Percentiles rank a stretch among this genome's conserved stretches.
phyloP scores from a whole-genome alignment of 2,888 invertebrate species.

The Lasioglossum figueresi region DNA sequence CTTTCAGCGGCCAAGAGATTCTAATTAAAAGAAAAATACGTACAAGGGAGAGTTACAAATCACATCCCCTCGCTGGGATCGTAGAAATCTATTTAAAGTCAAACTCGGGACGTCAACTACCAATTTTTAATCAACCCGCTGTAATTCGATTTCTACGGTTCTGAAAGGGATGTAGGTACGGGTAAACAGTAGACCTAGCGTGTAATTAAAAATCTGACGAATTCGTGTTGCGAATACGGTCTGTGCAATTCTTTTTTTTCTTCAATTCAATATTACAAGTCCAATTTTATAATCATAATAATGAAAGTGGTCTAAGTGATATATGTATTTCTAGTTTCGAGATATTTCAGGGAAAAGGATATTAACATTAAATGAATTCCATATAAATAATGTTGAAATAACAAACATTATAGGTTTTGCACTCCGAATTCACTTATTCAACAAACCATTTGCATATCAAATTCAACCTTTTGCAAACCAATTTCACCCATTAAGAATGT shows the following conservation, averaged over 20 bases:
- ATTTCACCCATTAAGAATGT: no score
- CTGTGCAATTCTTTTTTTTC: not conserved
- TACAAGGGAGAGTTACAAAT: constrained; percentile 24
- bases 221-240: not conserved
- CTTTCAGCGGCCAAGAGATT: constrained; percentile 18
- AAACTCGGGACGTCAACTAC: not conserved
- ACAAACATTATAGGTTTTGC: no score
- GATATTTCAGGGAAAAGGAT: no score
- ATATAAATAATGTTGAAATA: no score
- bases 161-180: not conserved
- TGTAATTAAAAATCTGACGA: not conserved
- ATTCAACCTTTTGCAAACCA: no score
- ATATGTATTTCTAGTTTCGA: no score
- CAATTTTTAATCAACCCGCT: constrained; percentile 19
- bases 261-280: not conserved
- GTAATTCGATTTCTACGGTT: not conserved
- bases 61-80: constrained; percentile 1
- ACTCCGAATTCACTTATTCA: no score
- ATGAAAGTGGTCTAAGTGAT: no score
- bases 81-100: constrained; percentile 9
- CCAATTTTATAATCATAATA: no score
- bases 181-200: not conserved
- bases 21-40: constrained; percentile 48
- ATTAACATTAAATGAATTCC: no score
- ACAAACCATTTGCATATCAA: no score